Evolutionary conservation across 2,888 invertebrate genomes (phyloP), one percentile per base, ranked within the genome.

Genomic region (Trichopoda pennipes): DNA sequence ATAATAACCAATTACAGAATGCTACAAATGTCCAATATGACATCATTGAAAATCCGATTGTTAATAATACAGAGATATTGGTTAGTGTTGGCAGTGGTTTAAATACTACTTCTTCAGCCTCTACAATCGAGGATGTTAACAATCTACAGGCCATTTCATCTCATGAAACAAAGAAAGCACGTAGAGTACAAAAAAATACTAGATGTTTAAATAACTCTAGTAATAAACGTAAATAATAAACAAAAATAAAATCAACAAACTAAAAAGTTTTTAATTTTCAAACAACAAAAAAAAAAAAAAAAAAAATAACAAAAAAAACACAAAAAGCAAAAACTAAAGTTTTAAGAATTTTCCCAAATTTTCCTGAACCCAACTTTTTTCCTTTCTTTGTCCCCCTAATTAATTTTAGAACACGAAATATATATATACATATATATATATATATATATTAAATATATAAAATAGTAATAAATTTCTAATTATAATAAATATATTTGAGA

Each of bases 171-270:
- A 91, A 91, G 86, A 91, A 91, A 88, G 90, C 91, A 91, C 91
- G 91, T 88, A 91, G 90, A 91, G 91, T 91, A 91, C 91, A 91
- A 91, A 91, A 91, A 87, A 89, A 89, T 88, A 90, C 89, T 87
- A 89, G 90, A 88, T 90, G 90, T 89, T 87, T 88, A 85, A 90
- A 88, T 88, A 72, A 75, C 75, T 82, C 82, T 80, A 86, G 90
- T 88, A 88, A 87, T 89, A 91, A 91, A 88, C 91, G 91, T 87
- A 90, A 89, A 88, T 89, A 89, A 89, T 88, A 88, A 88, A 42
- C 3, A 84, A 86, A 80, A 55, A 32, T 23, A 12, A 64, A 74
- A 73, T 58, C 19, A 69, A 44, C 9, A 28, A 81, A 81, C 61
- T 55, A 78, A 81, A 28, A 74, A 70, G 66, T 75, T 76, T 82